Evolutionary conservation across 2,888 invertebrate genomes (phyloP), one percentile per base, ranked within the genome.

Genomic region (Geotrupes spiniger): DNA sequence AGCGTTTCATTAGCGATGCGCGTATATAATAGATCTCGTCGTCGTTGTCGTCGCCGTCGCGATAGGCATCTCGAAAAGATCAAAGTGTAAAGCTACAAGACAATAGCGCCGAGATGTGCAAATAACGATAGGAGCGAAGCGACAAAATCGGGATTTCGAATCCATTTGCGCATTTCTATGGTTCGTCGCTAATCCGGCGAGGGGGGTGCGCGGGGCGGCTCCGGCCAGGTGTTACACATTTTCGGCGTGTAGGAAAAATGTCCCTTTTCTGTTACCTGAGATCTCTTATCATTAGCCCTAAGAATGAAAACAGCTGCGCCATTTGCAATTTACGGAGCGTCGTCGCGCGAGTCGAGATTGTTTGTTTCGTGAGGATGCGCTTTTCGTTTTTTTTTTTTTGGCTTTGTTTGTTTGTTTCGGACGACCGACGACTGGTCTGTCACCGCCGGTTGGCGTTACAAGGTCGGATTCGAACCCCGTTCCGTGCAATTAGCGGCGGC

Each of bases 401-500:
- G 9, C 11, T 33, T 33, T 33, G 12, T 33, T 33, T 33, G 3
- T 3, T 21, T 6, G 21, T 4, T 21, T 6, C 4, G 6, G 3
- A 6, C 6, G 21, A 33, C 12, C 33, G 33, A 14, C 33, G 33
- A 29, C 10, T 10, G 33, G n/a, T 33, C 11, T 10, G 33, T 33
- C 33, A 33, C n/a, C 33, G 33, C 9, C 14, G 11, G 14, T 33
- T 33, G 12, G 33, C 33, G 33, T 39, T 44, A 51, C 48, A 49
- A 53, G 49, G 51, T 49, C 49, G 40, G 43, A 46, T 29, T 21
- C 39, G 15, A 41, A 51, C 50, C 51, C 47, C 55, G 59, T 58
- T 59, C 58, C 57, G 59, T 56, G 46, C 58, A 59, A 59, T 60
- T 61, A 61, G 56, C 51, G 48, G 56, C 51, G 48, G 48, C 51